Evolutionary conservation across 1,140 invertebrate genomes (phyloP), one percentile per base, ranked within the genome.

Genomic region (Drosophila takahashii): DNA sequence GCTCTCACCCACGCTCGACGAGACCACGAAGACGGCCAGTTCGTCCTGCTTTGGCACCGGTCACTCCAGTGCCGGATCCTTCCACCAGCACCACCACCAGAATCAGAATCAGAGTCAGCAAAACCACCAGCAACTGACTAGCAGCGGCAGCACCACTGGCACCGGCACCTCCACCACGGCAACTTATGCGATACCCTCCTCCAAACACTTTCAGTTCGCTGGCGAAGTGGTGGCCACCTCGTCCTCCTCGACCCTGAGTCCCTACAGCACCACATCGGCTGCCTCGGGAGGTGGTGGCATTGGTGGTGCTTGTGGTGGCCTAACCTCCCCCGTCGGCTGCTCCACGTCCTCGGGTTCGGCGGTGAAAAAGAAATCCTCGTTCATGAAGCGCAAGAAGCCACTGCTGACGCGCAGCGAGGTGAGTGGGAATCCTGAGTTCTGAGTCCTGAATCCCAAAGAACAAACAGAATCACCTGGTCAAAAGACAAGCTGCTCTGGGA

Each of bases 341-440:
- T 36, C 81, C 32, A 13, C 72, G 41, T 50, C 65, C 37, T 32
- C 76, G 37, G 34, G 70, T 16, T 48, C 62, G 37, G 66, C 69
- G 42, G 62, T 66, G 52, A 84, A 84, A 71, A 90, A 87, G 84
- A 90, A 87, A 76, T 81, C 86, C 34, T 84, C 80, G 36, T 90
- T 87, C 51, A 52, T 90, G 69, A 77, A 83, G 66, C 84, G 89
- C 69, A 91, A 91, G 74, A 91, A 91, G 69, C 90, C 90, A 47
- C 73, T 91, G 66, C 78, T 91, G 61, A 86, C 84, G 66, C 90
- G 90, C 77, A 91, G 90, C 79, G 85, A 91, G 89, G 90, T 91
- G 81, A 91, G 90, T 91, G 62, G 56, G 18, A 39, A 41, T 57
- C 26, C 22, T 3, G 37, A 34, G 11, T 32, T 7, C 2, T 2